Evolutionary conservation across 2,113 vertebrate genomes (phyloP), one percentile per base, ranked within the genome.

Genomic region (Muntiacus muntjak): DNA sequence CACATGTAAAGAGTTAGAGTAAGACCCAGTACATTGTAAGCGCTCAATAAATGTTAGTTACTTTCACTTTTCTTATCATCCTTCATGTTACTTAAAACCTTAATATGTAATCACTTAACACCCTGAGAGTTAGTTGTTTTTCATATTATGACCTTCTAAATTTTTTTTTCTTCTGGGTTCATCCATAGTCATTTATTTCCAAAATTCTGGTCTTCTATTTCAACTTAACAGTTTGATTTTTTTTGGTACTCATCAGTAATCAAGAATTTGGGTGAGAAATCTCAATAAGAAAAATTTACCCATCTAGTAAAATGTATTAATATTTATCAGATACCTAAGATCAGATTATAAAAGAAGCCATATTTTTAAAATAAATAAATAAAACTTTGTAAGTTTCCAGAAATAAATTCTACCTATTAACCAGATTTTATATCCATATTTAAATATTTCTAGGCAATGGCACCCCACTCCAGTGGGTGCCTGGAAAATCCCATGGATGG

Each of bases 321-420:
- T 71, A 67, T 58, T 85, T 91, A 91, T 10, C 86, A 47, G 13
- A 36, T 74, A 85, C 9, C 25, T 60, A 71, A 81, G 7, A 95
- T 25, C 19, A 95, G n/a, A 52, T 43, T 58, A 47, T 86, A 94
- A 96, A 12, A 60, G 13, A 91, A 83, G 74, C 1, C 14, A 43
- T 43, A 88, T 83, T 93, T 93, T 87, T 33, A 89, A 91, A 81
- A 95, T 43, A 62, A 7, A 76, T 25, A 96, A 92, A 88, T 82
- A 91, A 87, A 64, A 19, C 81, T 87, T 81, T 50, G 6, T 13
- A 92, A 89, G 17, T 52, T 94, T 96, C 57, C 12, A 96, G 36
- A 95, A 88, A 55, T 87, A 97, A 92, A 84, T 90, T 92, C 52
- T 94, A 81, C 52, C 55, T 78, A 58, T 58, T 71, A 71, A 30